A percentile compares a stretch with the other conserved stretches of the same genome.
phyloP scores from a whole-genome alignment of 1,140 invertebrate genomes.

The Neotoxoptera formosana region DNA sequence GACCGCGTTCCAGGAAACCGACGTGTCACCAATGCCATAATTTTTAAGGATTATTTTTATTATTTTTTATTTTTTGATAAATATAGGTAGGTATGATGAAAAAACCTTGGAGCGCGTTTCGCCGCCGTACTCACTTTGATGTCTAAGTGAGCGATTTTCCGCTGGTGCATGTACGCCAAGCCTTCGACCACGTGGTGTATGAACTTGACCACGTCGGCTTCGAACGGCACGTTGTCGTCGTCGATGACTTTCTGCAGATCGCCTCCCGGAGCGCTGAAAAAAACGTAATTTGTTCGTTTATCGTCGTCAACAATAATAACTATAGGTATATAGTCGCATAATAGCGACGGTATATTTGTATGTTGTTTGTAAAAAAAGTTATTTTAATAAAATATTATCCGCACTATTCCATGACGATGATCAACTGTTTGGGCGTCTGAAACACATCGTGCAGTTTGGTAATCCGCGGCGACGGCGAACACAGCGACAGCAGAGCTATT shows the following conservation, averaged over 20 bases:
- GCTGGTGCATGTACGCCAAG: constrained; percentile 75
- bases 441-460: constrained; percentile 77
- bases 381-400: constrained; percentile 60
- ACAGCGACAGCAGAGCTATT: constrained; percentile 73
- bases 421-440: constrained; percentile 74
- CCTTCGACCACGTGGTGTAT: constrained; percentile 77
- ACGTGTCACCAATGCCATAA: neutral
- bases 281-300: constrained; percentile 26
- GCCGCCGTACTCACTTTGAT: constrained; percentile 71
- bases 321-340: neutral
- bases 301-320: neutral
- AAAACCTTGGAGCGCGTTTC: constrained; percentile 15
- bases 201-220: constrained; percentile 73
- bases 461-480: constrained; percentile 71
- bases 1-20: constrained; percentile 29
- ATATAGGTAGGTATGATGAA: neutral
- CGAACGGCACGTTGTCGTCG: constrained; percentile 76
- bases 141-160: constrained; percentile 81
- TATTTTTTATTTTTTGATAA: neutral
- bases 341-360: neutral
- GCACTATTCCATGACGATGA: constrained; percentile 81
- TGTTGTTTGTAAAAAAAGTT: neutral
- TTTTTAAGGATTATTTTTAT: neutral
- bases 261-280: constrained; percentile 74
- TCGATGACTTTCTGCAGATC: constrained; percentile 80